phyloP scores from a whole-genome alignment of 2,888 invertebrate species.

The Cephus rjabovi region DNA sequence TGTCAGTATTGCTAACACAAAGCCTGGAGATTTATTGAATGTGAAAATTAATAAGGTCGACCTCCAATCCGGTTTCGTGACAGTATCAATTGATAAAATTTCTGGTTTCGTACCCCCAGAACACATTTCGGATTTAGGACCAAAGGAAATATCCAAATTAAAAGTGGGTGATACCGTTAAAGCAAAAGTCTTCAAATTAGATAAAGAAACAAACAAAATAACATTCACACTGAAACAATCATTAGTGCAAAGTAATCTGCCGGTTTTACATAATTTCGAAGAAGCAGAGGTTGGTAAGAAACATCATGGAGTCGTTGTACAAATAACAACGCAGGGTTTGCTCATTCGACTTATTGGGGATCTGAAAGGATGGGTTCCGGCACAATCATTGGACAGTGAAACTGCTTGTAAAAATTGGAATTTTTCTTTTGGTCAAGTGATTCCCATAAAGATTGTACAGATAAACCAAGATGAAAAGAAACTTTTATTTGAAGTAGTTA shows the following conservation, averaged over 20 bases:
- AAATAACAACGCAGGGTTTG: conserved; percentile 68
- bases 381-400: conserved; percentile 58
- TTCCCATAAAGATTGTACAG: conserved; percentile 36
- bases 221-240: conserved; percentile 76
- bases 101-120: conserved; percentile 48
- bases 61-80: conserved; percentile 39
- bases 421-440: conserved; percentile 74
- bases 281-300: conserved; percentile 69
- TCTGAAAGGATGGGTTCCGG: conserved; percentile 69
- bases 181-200: conserved; percentile 72
- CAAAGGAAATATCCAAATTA: conserved; percentile 64
- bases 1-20: conserved; percentile 63
- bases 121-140: conserved; percentile 43
- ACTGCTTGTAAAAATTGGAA: conserved; percentile 62
- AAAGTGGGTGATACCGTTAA: conserved; percentile 70
- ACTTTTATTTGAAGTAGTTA: conserved; percentile 29
- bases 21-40: conserved; percentile 45
- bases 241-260: conserved; percentile 70
- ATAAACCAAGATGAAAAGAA: conserved; percentile 31
- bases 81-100: conserved; percentile 44
- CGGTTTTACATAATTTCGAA: conserved; percentile 68
- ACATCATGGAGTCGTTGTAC: conserved; percentile 71
- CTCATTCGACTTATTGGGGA: conserved; percentile 73
- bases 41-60: conserved; percentile 48
- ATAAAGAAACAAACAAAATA: conserved; percentile 66